phyloP scores from a whole-genome alignment of 2,113 vertebrate species.

The Hippopotamus amphibius region DNA sequence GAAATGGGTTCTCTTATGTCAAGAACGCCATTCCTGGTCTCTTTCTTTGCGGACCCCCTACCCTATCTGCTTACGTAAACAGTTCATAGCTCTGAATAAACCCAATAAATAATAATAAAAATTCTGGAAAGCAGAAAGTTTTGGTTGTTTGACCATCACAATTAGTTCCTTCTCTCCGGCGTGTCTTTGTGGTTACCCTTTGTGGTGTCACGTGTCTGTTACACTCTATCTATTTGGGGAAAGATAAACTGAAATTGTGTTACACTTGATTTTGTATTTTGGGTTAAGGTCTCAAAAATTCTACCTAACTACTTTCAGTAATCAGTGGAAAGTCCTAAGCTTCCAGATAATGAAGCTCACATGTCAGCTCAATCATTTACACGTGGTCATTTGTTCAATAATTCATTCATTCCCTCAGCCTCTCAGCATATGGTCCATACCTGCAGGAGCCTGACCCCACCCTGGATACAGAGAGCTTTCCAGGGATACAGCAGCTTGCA shows the following conservation, averaged over 20 bases:
- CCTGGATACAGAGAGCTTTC: neutral
- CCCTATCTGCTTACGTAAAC: neutral
- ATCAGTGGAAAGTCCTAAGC: neutral
- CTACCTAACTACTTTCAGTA: neutral
- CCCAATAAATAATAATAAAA: neutral
- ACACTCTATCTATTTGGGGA: neutral
- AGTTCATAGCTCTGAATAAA: neutral
- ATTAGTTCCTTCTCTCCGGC: neutral
- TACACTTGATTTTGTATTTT: neutral
- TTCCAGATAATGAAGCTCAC: no score
- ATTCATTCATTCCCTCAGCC: neutral
- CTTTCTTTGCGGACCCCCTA: neutral
- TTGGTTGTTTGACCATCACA: neutral
- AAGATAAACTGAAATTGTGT: neutral
- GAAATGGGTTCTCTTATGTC: neutral
- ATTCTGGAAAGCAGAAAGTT: neutral
- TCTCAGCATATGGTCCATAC: fast-evolving
- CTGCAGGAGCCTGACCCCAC: neutral
- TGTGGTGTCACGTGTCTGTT: neutral
- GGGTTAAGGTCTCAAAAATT: neutral
- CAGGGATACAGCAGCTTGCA: fast-evolving
- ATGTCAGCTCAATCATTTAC: neutral
- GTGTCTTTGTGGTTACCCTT: neutral
- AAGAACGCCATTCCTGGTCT: neutral
- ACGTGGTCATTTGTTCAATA: fast-evolving